These are phyloP conservation scores for Panzeria rudis DNA, from an alignment of 2,888 invertebrate genomes.

Conservation along the genomic window DNA sequence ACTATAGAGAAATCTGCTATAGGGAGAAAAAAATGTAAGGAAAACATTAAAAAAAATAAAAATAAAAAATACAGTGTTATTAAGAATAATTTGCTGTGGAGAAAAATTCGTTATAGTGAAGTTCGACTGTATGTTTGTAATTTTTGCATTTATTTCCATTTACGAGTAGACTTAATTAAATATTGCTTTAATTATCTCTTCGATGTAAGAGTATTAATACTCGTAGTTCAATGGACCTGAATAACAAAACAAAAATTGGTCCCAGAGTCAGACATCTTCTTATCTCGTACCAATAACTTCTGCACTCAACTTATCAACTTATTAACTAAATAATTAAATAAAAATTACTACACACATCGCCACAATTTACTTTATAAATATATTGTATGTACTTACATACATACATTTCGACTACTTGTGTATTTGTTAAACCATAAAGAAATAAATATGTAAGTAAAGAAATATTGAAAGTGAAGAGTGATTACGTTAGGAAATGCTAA, in stretches of 20 bases:
- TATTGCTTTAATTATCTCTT: neutral
- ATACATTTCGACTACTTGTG: conserved; percentile 13
- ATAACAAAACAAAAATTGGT: conserved; percentile 28
- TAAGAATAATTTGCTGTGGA: too few species aligned
- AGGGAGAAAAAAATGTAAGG: too few species aligned
- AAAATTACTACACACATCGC: conserved; percentile 30
- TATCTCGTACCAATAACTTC: conserved; percentile 37
- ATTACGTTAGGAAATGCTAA: conserved; percentile 67
- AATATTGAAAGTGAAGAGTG: conserved; percentile 71
- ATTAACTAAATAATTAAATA: conserved; percentile 35
- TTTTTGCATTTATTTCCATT: neutral
- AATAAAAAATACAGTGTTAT: too few species aligned
- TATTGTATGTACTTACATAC: conserved; percentile 1
- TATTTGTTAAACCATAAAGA: conserved; percentile 54
- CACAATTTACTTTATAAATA: conserved; percentile 31
- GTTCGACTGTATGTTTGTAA: neutral
- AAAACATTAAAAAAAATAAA: too few species aligned
- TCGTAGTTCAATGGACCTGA: conserved; percentile 51
- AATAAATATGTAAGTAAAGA: conserved; percentile 54
- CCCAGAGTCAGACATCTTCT: conserved; percentile 25
- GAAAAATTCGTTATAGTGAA: too few species aligned
- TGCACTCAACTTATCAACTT: conserved; percentile 29
- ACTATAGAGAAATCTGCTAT: too few species aligned
- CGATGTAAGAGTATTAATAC: neutral
- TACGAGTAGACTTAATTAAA: neutral